Percentiles rank a stretch among this genome's conserved stretches.
These are phyloP conservation scores for Anhinga anhinga DNA, from an alignment of 2,113 vertebrate genomes.

Conservation along the genomic window DNA sequence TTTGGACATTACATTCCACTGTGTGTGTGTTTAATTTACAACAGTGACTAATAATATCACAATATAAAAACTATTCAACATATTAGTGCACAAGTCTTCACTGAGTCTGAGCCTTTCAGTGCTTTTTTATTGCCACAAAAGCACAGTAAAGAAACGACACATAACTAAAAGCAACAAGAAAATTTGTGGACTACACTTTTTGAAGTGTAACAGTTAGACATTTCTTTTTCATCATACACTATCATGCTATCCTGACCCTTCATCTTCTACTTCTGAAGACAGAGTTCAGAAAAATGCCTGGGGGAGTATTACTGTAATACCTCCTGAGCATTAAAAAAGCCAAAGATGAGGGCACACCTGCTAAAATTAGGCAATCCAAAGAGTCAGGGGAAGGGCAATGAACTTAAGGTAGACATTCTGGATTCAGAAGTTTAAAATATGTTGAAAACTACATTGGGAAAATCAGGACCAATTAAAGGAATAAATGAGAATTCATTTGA, in stretches of 20 bases:
- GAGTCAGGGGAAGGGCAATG: not conserved
- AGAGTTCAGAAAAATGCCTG: not conserved
- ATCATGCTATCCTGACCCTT: not conserved
- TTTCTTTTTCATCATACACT: not conserved
- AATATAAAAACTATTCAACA: not conserved
- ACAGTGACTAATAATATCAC: not conserved
- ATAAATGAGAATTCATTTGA: not conserved
- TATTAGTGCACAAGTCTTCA: not conserved
- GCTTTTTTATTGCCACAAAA: not conserved
- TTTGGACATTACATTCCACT: not conserved
- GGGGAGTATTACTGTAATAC: not conserved
- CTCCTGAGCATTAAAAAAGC: not conserved
- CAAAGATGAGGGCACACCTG: constrained; percentile 5
- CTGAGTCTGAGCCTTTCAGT: not conserved
- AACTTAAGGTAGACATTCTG: not conserved
- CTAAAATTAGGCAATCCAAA: not conserved
- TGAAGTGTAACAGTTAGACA: not conserved
- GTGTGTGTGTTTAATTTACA: not conserved
- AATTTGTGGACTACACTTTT: not conserved
- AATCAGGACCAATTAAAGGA: not conserved
- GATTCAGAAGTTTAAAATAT: not conserved
- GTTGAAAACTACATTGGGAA: not conserved
- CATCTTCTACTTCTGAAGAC: not conserved
- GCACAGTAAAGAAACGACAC: not conserved
- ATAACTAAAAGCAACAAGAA: not conserved